Percentiles rank a stretch among this genome's conserved stretches.
These are phyloP conservation scores for Drosophila arawakana DNA, from an alignment of 1,140 invertebrate species.

Conservation along the genomic window DNA sequence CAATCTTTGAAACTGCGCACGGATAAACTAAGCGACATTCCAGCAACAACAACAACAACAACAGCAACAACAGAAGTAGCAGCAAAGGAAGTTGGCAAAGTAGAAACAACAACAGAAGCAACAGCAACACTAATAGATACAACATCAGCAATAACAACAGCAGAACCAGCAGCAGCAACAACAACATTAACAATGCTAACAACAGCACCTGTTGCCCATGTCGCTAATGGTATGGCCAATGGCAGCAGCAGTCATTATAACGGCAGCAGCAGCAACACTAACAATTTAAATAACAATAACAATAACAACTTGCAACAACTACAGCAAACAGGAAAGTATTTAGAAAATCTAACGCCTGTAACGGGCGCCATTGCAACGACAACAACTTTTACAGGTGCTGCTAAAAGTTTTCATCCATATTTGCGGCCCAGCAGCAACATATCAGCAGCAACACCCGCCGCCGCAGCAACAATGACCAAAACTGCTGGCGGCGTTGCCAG, in stretches of 20 bases:
- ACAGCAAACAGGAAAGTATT: slow-evolving; percentile 63
- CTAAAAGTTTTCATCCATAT: slow-evolving; percentile 82
- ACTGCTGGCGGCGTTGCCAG: slow-evolving; percentile 32
- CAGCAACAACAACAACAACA: slow-evolving; percentile 46
- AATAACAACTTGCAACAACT: slow-evolving; percentile 59
- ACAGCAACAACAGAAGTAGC: slow-evolving; percentile 35
- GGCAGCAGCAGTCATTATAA: slow-evolving; percentile 60
- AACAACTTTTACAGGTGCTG: slow-evolving; percentile 73
- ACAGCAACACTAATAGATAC: slow-evolving; percentile 32
- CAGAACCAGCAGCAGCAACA: background rate
- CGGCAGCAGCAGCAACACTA: slow-evolving; percentile 63
- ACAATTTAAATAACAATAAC: slow-evolving; percentile 82
- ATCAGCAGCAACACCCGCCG: slow-evolving; percentile 34
- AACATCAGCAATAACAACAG: slow-evolving; percentile 29
- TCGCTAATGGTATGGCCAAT: slow-evolving; percentile 74
- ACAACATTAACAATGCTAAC: slow-evolving; percentile 53
- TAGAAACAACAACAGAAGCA: slow-evolving; percentile 30
- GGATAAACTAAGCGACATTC: slow-evolving; percentile 76
- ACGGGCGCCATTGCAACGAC: slow-evolving; percentile 69
- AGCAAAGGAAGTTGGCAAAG: slow-evolving; percentile 16
- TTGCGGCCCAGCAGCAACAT: slow-evolving; percentile 66
- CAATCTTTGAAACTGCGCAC: slow-evolving; percentile 81
- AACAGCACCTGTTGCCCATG: slow-evolving; percentile 76
- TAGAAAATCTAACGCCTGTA: slow-evolving; percentile 67
- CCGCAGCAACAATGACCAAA: slow-evolving; percentile 47